Conservation (phyloP, 2,888 invertebrate genomes). For the Alentia gelatinosa region DNA sequence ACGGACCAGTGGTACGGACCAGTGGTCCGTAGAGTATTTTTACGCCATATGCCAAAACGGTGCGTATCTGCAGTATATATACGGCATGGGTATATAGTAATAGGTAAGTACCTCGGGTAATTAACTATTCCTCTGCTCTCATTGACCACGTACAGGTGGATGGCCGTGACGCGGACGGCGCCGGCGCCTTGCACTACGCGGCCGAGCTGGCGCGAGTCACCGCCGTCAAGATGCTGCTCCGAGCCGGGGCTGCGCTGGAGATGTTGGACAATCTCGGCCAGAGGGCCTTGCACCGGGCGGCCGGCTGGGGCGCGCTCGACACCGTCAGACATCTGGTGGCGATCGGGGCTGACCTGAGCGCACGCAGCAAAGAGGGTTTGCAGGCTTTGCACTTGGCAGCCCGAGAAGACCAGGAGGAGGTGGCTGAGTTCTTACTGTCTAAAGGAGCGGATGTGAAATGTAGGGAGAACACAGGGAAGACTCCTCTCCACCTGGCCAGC, state of each 20-base stretch:
- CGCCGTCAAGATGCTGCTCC: background rate
- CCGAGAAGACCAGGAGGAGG: background rate
- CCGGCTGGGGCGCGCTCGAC: background rate
- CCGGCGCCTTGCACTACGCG: conserved; percentile 22
- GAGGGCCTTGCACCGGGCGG: background rate
- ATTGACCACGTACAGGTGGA: too few species aligned
- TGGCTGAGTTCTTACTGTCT: background rate
- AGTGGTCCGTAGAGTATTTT: too few species aligned
- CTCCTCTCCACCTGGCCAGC: background rate
- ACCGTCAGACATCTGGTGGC: background rate
- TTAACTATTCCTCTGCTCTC: too few species aligned
- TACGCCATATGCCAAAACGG: too few species aligned
- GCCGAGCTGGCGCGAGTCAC: background rate
- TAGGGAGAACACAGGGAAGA: background rate
- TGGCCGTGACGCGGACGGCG: background rate
- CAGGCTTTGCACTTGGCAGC: conserved; percentile 7
- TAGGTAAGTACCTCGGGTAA: too few species aligned
- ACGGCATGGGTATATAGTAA: too few species aligned
- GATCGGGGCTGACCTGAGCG: background rate
- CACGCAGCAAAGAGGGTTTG: background rate
- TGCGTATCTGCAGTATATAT: too few species aligned
- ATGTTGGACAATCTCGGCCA: background rate
- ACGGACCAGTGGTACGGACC: too few species aligned
- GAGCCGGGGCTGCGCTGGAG: background rate
- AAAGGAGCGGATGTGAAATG: background rate